Conservation (phyloP, 2,113 vertebrate genomes). For the Epinephelus fuscoguttatus region DNA sequence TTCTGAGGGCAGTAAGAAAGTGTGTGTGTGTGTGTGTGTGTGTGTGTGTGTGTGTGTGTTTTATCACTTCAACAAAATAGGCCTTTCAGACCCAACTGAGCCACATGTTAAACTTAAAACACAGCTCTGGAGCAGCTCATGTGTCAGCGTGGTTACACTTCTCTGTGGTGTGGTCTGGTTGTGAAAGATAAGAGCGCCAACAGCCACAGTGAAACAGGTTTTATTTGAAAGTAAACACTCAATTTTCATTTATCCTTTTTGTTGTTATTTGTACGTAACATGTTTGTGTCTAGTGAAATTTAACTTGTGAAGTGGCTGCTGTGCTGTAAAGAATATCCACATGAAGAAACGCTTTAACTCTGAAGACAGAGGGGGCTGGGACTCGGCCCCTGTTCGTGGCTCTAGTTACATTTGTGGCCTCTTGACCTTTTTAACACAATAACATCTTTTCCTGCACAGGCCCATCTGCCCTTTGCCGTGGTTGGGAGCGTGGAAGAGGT, state of each 20-base stretch:
- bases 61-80: conserved; percentile 52
- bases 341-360: not conserved
- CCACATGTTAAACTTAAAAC: conserved; percentile 41
- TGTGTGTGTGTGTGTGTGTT: conserved; percentile 17
- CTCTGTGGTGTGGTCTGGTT: conserved; percentile 49
- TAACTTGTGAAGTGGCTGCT: not conserved
- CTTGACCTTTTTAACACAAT: conserved; percentile 12
- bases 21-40: not conserved
- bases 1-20: conserved; percentile 40
- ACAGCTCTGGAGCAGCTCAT: conserved; percentile 23
- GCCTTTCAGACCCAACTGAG: conserved; percentile 15
- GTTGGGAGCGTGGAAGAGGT: conserved; percentile 97
- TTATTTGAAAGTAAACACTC: conserved; percentile 21
- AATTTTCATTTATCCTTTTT: conserved; percentile 6
- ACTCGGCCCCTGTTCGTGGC: not conserved
- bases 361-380: not conserved
- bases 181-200: conserved; percentile 40
- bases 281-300: not conserved
- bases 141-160: conserved; percentile 19
- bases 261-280: not conserved
- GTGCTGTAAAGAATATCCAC: not conserved
- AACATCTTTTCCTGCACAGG: conserved; percentile 80
- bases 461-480: conserved; percentile 96
- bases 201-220: conserved; percentile 1
- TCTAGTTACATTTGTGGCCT: conserved; percentile 1